A percentile compares a stretch with the other conserved stretches of the same genome.
These are phyloP conservation scores for Burhinus oedicnemus DNA, from an alignment of 2,113 vertebrate genomes.

Conservation along the genomic window DNA sequence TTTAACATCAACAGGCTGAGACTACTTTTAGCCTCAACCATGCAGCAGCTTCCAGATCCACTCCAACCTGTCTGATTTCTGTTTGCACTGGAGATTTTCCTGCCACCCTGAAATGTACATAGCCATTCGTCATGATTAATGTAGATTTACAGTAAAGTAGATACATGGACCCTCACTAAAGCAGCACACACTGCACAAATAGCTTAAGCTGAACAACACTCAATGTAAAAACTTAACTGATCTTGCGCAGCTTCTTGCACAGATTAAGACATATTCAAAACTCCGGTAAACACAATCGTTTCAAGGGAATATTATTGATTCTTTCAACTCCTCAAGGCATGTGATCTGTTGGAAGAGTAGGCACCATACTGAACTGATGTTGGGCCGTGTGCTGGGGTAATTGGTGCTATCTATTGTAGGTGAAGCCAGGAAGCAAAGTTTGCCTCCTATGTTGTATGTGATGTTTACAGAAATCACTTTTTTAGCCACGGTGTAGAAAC, in stretches of 20 bases:
- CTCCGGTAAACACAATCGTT: not conserved
- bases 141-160: constrained; percentile 17
- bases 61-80: constrained; percentile 55
- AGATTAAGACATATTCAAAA: not conserved
- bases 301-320: not conserved
- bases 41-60: constrained; percentile 15
- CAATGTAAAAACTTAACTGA: not conserved
- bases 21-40: constrained; percentile 41
- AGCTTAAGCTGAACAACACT: not conserved
- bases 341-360: not conserved
- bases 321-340: not conserved
- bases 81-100: constrained; percentile 44
- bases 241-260: not conserved
- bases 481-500: not conserved
- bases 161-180: not conserved
- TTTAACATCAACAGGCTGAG: constrained; percentile 35
- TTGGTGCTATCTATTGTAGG: not conserved
- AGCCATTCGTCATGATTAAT: constrained; percentile 19
- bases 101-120: not conserved
- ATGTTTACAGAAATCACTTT: not conserved
- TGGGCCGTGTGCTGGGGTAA: not conserved
- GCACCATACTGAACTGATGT: not conserved
- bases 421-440: not conserved
- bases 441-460: not conserved
- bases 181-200: not conserved